Evolutionary conservation across 2,888 invertebrate genomes (phyloP), one percentile per base, ranked within the genome.

Genomic region (Eristalis tenax): DNA sequence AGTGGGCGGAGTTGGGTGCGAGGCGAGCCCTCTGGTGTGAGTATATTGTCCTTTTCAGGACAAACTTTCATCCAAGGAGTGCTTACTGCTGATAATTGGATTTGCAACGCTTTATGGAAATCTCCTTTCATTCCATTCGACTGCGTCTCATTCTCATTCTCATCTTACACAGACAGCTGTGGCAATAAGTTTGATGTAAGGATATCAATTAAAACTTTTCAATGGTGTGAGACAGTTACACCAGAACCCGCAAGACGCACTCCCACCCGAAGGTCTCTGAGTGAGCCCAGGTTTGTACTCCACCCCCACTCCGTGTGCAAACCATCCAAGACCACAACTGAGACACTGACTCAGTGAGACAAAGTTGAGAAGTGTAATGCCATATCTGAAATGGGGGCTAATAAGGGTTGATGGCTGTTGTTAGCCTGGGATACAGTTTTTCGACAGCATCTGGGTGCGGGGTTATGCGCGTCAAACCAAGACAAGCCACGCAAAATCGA

Each of bases 201-300:
- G 87, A 87, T 87, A 87, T 87, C 87, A 87, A 87, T 87, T 87
- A 87, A 86, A 87, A 87, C 78, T 87, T 87, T 74, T 10, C 65
- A 69, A 73, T 73, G 79, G 76, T 76, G 80, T 65, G 80, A 18
- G 86, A 71, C 77, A 43, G n/a, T 61, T 35, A 50, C 66, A 63
- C 69, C 35, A 50, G 50, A 50, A 15, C 50, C 6, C 50, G 4
- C 18, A 50, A 1, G 2, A 15, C 50, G 4, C 50, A 50, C 18
- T 18, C n/a, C 18, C 50, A 13, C 18, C 15, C 13, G n/a, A 6
- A 6, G 28, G 5, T 4, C 28, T n/a, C n/a, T n/a, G n/a, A n/a
- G n/a, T n/a, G n/a, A n/a, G n/a, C n/a, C 4, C 28, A 5, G 28
- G 28, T 28, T 5, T 28, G 28, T 28, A 4, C 28, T 28, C 28